A percentile compares a stretch with the other conserved stretches of the same genome.
Conservation (phyloP, 2,113 vertebrate species). For the Upupa epops region DNA sequence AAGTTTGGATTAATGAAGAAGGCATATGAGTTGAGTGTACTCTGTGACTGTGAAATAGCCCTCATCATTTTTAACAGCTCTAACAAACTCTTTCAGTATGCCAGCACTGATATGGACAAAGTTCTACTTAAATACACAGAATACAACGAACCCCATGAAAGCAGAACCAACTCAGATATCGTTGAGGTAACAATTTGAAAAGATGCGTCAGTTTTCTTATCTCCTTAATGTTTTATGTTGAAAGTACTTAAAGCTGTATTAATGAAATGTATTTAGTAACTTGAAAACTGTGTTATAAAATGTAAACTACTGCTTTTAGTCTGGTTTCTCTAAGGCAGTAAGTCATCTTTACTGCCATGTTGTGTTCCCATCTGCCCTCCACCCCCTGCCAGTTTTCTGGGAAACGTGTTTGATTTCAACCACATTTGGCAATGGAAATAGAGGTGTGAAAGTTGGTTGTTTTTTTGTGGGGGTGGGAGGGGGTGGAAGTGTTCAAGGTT, state of each 20-base stretch:
- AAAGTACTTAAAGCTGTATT: neutral
- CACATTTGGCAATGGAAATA: constrained; percentile 21
- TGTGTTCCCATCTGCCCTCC: constrained; percentile 50
- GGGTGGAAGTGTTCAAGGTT: neutral
- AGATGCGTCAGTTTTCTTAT: neutral
- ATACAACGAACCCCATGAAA: constrained; percentile 98
- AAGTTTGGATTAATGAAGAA: constrained; percentile 99
- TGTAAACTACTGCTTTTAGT: neutral
- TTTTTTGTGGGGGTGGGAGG: neutral
- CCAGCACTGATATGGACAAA: constrained; percentile 99
- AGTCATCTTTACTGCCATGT: neutral
- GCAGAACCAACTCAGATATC: constrained; percentile 99
- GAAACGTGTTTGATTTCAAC: constrained; percentile 9
- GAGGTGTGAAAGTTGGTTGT: constrained; percentile 37
- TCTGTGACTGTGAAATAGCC: constrained; percentile 99
- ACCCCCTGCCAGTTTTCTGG: constrained; percentile 29
- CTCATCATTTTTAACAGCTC: constrained; percentile 99
- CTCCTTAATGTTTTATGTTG: neutral
- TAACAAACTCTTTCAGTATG: constrained; percentile 99
- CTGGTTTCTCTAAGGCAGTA: neutral
- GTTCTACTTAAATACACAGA: constrained; percentile 99
- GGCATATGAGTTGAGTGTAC: constrained; percentile 97
- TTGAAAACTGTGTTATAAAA: neutral
- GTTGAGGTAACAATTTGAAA: constrained; percentile 90
- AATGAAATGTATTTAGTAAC: neutral